These are phyloP conservation scores for Pseudomugil tenellus DNA, from an alignment of 2,797 vertebrate genomes.

Conservation along the genomic window DNA sequence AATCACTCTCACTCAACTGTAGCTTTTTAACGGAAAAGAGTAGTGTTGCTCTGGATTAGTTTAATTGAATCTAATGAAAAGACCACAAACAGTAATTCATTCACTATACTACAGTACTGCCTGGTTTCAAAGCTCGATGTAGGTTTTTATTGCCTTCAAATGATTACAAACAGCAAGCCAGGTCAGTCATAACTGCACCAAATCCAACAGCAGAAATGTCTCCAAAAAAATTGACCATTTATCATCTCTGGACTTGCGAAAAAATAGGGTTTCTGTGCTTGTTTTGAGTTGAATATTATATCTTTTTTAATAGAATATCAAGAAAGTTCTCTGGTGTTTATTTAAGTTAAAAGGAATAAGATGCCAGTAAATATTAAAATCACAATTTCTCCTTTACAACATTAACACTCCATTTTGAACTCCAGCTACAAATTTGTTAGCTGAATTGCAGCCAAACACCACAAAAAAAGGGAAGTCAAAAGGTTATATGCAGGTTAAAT, in stretches of 20 bases:
- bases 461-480: background rate
- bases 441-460: background rate
- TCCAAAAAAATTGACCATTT: background rate
- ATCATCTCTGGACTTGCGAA: background rate
- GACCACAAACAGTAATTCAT: slow-evolving; percentile 1
- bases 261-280: background rate
- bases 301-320: background rate
- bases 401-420: background rate
- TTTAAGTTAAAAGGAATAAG: background rate
- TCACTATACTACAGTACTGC: background rate
- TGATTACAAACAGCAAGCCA: background rate
- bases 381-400: background rate
- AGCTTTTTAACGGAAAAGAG: background rate
- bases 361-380: background rate
- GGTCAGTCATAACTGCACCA: background rate
- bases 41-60: slow-evolving; percentile 10
- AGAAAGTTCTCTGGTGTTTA: background rate
- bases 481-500: background rate
- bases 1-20: slow-evolving; percentile 10
- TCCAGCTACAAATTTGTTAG: background rate
- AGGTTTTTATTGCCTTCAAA: background rate
- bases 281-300: background rate
- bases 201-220: background rate
- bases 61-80: slow-evolving; percentile 5
- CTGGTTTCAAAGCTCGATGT: background rate